phyloP scores from a whole-genome alignment of 2,797 vertebrate genomes.

The Hapalemur alaotrensis region DNA sequence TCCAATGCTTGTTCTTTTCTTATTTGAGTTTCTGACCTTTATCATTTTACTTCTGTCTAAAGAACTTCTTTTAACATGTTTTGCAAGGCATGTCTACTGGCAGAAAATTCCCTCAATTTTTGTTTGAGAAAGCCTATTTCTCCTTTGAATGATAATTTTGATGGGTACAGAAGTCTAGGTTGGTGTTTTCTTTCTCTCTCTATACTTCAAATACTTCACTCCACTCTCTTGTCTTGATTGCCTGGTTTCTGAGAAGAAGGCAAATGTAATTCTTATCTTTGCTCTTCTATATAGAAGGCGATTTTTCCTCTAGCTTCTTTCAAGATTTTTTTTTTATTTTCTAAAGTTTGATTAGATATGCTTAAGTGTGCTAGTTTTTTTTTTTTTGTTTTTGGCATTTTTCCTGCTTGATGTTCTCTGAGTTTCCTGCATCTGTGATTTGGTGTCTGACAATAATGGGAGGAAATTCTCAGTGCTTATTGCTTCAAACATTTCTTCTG shows the following conservation, averaged over 20 bases:
- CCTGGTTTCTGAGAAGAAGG: background rate
- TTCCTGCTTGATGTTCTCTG: background rate
- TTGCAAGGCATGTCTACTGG: background rate
- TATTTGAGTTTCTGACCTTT: background rate
- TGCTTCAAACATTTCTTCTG: conserved; percentile 15
- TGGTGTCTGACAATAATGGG: background rate
- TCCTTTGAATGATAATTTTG: conserved; percentile 4
- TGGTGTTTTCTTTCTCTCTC: background rate
- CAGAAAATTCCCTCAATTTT: background rate
- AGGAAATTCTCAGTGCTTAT: background rate
- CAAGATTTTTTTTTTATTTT: background rate
- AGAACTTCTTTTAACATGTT: background rate
- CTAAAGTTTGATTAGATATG: background rate
- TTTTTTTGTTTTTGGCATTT: background rate
- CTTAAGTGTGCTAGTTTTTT: background rate
- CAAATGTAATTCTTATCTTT: background rate
- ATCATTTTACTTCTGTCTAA: background rate
- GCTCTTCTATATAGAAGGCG: background rate
- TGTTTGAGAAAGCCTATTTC: background rate
- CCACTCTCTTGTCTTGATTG: background rate
- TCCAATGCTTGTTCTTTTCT: background rate
- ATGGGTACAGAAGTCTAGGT: background rate
- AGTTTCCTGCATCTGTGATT: background rate
- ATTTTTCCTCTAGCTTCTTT: background rate
- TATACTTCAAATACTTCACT: background rate